Percentiles rank a stretch among this genome's conserved stretches.
phyloP scores from a whole-genome alignment of 2,113 vertebrate species.

The Ageneiosus marmoratus region DNA sequence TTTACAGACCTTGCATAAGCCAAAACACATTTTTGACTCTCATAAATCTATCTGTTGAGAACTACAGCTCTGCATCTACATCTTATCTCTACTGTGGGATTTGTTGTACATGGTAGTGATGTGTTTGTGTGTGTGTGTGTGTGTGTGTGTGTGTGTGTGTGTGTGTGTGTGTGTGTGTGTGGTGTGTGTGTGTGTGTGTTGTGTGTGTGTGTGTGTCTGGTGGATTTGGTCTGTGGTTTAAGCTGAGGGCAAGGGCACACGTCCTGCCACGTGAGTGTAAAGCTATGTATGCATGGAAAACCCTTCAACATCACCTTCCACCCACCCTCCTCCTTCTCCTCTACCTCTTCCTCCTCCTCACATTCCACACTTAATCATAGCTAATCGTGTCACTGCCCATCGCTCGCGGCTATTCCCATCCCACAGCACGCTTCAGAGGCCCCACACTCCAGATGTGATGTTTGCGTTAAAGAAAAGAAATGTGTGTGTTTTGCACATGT shows the following conservation, averaged over 20 bases:
- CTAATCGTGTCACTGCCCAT: constrained; percentile 56
- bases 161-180: constrained; percentile 37
- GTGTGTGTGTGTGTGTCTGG: constrained; percentile 45
- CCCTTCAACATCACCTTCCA: constrained; percentile 7
- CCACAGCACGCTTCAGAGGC: constrained; percentile 52
- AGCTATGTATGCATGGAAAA: constrained; percentile 23
- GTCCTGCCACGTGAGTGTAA: constrained; percentile 17
- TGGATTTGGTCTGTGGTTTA: constrained; percentile 20
- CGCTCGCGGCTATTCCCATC: constrained; percentile 40
- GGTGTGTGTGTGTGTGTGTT: constrained; percentile 48
- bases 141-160: constrained; percentile 49
- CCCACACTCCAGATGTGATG: constrained; percentile 40
- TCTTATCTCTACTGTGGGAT: neutral
- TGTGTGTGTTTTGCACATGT: constrained; percentile 32
- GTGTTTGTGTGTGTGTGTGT: too few relatives aligned
- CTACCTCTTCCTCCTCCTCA: constrained; percentile 41
- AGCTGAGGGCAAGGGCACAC: constrained; percentile 9
- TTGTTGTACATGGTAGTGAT: constrained; percentile 23
- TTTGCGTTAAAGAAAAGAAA: constrained; percentile 24
- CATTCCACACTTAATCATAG: constrained; percentile 65
- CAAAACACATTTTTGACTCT: constrained; percentile 2
- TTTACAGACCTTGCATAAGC: neutral
- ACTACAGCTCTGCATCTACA: neutral
- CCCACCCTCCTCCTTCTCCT: neutral
- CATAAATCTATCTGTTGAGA: neutral